Evolutionary conservation across 2,113 vertebrate species (phyloP), one percentile per base, ranked within the genome.

Genomic region (Oryzias curvinotus): DNA sequence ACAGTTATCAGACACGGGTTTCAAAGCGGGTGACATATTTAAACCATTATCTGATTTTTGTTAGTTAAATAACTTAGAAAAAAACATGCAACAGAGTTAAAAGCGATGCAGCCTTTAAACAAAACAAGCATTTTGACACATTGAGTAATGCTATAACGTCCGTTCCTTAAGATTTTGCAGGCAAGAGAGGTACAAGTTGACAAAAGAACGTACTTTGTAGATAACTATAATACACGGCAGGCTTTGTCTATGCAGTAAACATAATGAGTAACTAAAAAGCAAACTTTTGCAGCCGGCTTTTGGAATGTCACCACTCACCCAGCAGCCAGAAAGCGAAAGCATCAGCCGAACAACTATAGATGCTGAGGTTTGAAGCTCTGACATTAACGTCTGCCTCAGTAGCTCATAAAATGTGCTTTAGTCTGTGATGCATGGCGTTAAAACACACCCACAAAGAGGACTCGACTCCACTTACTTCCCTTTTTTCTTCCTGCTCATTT

Each of bases 401-500:
- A n/a, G 41, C 58, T 82, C 82, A 85, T 81, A 65, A 75, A 88
- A 78, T 87, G 80, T 74, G 65, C 75, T 61, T 62, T 56, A 59
- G 56, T 78, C 51, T 86, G 83, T 85, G 75, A 83, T 85, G 81
- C 77, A 90, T 87, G 82, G 80, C 82, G 52, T 82, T 81, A 84
- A 64, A 87, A 89, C 78, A 85, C 90, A 87, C 88, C 89, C 88
- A 86, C 77, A 66, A 72, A 87, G 67, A 90, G 88, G 86, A 92
- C 89, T 89, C 57, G 41, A 64, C 73, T 79, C 66, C 25, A 67
- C 83, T 75, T 82, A 91, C 89, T 93, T 92, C 92, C 91, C 77
- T 79, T 91, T 93, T 91, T 91, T 87, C 83, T 90, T 90, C 86
- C 85, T 90, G 87, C 83, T 90, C 60, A 92, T 92, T 92, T 92